A percentile compares a stretch with the other conserved stretches of the same genome.
phyloP scores from a whole-genome alignment of 2,888 invertebrate genomes.

The Chouioia cunea region DNA sequence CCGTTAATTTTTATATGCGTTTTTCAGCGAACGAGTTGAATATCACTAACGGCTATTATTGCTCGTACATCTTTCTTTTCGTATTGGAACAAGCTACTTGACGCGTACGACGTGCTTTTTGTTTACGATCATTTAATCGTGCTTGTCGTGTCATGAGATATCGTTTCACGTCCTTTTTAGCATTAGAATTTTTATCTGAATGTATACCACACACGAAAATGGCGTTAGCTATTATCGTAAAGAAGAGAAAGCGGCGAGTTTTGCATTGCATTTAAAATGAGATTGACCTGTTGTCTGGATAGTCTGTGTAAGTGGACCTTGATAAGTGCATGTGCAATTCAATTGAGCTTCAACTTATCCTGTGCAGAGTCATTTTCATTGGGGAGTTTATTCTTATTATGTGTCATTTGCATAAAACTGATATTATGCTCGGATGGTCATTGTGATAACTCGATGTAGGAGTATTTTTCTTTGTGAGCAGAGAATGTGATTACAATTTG shows the following conservation, averaged over 20 bases:
- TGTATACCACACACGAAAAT: neutral
- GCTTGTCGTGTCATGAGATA: slow-evolving; percentile 27
- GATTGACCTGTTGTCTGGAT: neutral
- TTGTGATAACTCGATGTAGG: neutral
- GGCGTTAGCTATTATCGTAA: neutral
- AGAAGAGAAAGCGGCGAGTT: slow-evolving; percentile 10
- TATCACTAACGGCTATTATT: slow-evolving; percentile 12
- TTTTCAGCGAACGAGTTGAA: neutral
- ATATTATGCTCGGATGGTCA: slow-evolving; percentile 1
- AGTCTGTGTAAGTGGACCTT: neutral
- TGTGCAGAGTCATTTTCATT: neutral
- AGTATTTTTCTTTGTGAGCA: slow-evolving; percentile 22
- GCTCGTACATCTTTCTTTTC: slow-evolving; percentile 6
- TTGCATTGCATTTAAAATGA: neutral
- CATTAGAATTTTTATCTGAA: slow-evolving; percentile 17
- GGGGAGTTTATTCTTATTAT: slow-evolving; percentile 14
- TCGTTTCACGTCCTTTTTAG: slow-evolving; percentile 28
- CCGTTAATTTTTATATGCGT: slow-evolving; percentile 2
- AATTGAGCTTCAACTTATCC: too few relatives aligned
- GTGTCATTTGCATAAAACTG: neutral
- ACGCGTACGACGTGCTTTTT: slow-evolving; percentile 1
- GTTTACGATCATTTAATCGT: neutral
- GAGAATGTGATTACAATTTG: slow-evolving; percentile 13
- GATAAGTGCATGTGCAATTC: too few relatives aligned
- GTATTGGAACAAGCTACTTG: neutral